Conservation (phyloP, 2,113 vertebrate genomes). For the Oncorhynchus tshawytscha region DNA sequence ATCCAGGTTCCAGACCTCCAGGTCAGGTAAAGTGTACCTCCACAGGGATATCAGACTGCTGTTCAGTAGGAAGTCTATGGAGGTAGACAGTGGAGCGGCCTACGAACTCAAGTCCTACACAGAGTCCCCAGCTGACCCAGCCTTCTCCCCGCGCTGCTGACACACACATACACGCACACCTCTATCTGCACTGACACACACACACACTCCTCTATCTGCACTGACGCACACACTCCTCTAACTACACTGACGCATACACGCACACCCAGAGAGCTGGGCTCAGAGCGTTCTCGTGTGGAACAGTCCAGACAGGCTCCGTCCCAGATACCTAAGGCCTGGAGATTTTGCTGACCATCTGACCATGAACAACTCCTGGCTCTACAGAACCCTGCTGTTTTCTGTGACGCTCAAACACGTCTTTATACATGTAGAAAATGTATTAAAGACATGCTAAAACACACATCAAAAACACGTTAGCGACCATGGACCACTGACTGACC, state of each 20-base stretch:
- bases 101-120: conserved; percentile 98
- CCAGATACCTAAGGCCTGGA: no score
- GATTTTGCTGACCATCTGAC: not conserved
- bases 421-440: not conserved
- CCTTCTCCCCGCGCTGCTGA: conserved; percentile 92
- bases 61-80: conserved; percentile 99
- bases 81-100: conserved; percentile 98
- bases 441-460: not conserved
- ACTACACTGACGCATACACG: not conserved
- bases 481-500: conserved; percentile 60
- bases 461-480: conserved; percentile 11
- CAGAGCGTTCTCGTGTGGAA: not conserved
- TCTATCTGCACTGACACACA: not conserved
- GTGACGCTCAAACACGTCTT: conserved; percentile 13
- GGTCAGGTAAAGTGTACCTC: conserved; percentile 99
- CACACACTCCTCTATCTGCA: not conserved
- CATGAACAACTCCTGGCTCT: conserved; percentile 20
- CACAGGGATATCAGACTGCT: conserved; percentile 96
- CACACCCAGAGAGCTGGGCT: not conserved
- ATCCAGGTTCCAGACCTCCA: conserved; percentile 98
- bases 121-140: conserved; percentile 92
- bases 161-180: no score
- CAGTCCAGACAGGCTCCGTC: no score
- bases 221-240: no score
- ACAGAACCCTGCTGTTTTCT: conserved; percentile 19